Percentiles rank a stretch among this genome's conserved stretches.
These are phyloP conservation scores for Phyllopteryx taeniolatus DNA, from an alignment of 2,113 vertebrate genomes.

Conservation along the genomic window DNA sequence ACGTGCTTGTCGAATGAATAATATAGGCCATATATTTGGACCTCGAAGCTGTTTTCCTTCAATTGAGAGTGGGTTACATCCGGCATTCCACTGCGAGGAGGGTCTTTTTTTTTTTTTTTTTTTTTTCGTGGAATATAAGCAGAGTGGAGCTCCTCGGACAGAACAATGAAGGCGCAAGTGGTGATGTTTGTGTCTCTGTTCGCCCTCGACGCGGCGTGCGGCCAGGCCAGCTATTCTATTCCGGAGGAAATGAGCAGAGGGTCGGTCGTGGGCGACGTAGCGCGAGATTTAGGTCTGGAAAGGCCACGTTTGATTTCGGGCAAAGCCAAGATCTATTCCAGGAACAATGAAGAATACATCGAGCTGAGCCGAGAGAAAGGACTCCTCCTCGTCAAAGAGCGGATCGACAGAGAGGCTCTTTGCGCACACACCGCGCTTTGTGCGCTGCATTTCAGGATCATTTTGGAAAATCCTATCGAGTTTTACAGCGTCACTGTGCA, in stretches of 20 bases:
- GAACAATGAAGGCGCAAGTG: conserved; percentile 22
- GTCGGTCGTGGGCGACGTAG: conserved; percentile 11
- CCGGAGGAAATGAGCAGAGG: conserved; percentile 13
- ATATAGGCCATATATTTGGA: not conserved
- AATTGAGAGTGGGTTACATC: not conserved
- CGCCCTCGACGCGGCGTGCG: not conserved
- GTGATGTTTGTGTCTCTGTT: conserved; percentile 5
- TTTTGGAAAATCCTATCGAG: conserved; percentile 39
- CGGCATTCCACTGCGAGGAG: not conserved
- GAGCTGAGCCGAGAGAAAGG: conserved; percentile 58
- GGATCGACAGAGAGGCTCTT: conserved; percentile 35
- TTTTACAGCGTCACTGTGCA: conserved; percentile 67
- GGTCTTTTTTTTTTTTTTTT: not conserved
- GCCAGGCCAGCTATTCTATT: conserved; percentile 20
- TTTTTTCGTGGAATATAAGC: not conserved
- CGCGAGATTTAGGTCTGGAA: conserved; percentile 12
- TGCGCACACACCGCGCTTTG: conserved; percentile 60
- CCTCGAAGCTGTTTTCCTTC: not conserved
- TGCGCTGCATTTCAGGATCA: conserved; percentile 66
- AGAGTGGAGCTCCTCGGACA: not conserved
- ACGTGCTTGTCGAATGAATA: not conserved
- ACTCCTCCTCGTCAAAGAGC: conserved; percentile 67
- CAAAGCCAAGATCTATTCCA: conserved; percentile 10
- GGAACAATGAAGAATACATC: conserved; percentile 56
- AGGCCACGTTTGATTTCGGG: not conserved